These are phyloP conservation scores for Diogma glabrata DNA, from an alignment of 2,888 invertebrate species.

Conservation along the genomic window DNA sequence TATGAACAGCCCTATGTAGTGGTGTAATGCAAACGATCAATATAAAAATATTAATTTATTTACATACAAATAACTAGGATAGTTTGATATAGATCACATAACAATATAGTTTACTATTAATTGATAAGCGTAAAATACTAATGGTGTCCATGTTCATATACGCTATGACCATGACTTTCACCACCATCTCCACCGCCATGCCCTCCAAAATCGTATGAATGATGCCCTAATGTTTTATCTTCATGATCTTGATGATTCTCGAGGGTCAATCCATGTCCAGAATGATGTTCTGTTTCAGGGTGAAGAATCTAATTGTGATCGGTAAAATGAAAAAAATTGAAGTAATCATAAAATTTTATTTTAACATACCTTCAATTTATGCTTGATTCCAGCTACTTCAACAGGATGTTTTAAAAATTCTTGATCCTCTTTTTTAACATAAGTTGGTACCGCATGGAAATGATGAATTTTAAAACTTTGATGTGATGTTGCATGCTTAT, in stretches of 20 bases:
- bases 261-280: slow-evolving; percentile 46
- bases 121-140: too few relatives aligned
- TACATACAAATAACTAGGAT: too few relatives aligned
- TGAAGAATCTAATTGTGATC: slow-evolving; percentile 35
- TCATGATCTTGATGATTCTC: slow-evolving; percentile 40
- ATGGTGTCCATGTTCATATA: slow-evolving; percentile 33
- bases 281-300: slow-evolving; percentile 46
- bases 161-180: slow-evolving; percentile 28
- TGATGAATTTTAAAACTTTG: slow-evolving; percentile 59
- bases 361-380: slow-evolving; percentile 39
- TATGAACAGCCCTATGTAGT: too few relatives aligned
- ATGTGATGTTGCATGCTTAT: slow-evolving; percentile 56
- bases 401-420: slow-evolving; percentile 52
- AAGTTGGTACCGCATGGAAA: slow-evolving; percentile 57
- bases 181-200: slow-evolving; percentile 5
- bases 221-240: slow-evolving; percentile 5
- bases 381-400: slow-evolving; percentile 49
- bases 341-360: not conserved
- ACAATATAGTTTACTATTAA: too few relatives aligned
- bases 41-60: too few relatives aligned
- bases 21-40: too few relatives aligned
- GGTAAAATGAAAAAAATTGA: not conserved
- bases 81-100: too few relatives aligned
- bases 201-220: not conserved
- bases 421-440: slow-evolving; percentile 54